These are phyloP conservation scores for Conomelus anceps DNA, from an alignment of 2,888 invertebrate species.

Conservation along the genomic window DNA sequence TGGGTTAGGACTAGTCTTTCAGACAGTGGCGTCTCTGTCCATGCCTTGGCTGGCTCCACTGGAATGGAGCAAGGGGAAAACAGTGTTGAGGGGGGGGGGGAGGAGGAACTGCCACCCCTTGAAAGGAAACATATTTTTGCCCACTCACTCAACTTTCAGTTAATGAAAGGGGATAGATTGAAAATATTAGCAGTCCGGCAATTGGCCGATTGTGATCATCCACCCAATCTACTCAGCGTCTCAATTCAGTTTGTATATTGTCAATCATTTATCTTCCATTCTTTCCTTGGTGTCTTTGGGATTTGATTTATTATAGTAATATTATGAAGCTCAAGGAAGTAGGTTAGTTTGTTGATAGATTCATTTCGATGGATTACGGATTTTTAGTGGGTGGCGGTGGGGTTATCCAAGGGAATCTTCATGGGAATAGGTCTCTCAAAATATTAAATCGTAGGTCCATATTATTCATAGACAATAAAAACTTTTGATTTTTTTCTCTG, in stretches of 20 bases:
- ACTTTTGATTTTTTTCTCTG: too few species aligned
- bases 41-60: background rate
- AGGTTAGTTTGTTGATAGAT: background rate
- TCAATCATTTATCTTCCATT: background rate
- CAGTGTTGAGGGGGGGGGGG: too few species aligned
- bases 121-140: background rate
- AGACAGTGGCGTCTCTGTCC: background rate
- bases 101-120: background rate
- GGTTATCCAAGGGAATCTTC: too few species aligned
- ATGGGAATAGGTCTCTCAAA: too few species aligned
- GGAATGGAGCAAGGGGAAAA: background rate
- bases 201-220: background rate
- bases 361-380: too few species aligned
- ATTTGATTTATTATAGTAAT: background rate
- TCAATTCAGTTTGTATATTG: background rate
- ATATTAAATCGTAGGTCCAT: too few species aligned
- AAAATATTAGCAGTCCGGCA: background rate
- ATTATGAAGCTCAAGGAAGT: background rate
- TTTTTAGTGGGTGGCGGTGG: too few species aligned
- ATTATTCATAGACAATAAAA: too few species aligned
- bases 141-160: background rate
- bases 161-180: background rate
- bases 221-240: background rate
- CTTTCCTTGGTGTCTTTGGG: background rate
- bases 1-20: conserved; percentile 1